These are phyloP conservation scores for Plagodis pulveraria DNA, from an alignment of 2,888 invertebrate genomes.

Conservation along the genomic window DNA sequence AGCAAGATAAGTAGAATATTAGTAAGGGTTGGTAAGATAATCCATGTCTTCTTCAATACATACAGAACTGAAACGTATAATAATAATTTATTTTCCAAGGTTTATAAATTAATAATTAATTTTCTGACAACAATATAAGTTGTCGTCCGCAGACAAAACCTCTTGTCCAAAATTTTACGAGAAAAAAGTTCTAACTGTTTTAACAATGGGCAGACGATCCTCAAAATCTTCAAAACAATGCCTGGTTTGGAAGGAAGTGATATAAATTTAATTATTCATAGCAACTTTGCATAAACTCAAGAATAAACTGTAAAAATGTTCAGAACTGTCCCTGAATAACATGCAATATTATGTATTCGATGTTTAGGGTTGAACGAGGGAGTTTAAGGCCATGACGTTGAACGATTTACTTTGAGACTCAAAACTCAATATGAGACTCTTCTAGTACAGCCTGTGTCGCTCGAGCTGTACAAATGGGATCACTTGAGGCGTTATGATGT, in stretches of 20 bases:
- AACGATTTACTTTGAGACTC: too few relatives aligned
- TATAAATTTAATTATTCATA: slow-evolving; percentile 37
- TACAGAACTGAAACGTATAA: too few relatives aligned
- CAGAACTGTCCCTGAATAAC: slow-evolving; percentile 8
- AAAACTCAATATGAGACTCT: too few relatives aligned
- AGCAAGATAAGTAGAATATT: too few relatives aligned
- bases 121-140: slow-evolving; percentile 7
- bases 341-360: slow-evolving; percentile 6
- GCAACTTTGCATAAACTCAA: slow-evolving; percentile 29
- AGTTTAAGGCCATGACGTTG: neutral
- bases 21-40: too few relatives aligned
- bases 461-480: too few relatives aligned
- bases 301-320: slow-evolving; percentile 24
- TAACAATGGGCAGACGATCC: slow-evolving; percentile 16
- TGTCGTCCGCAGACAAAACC: slow-evolving; percentile 15
- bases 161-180: slow-evolving; percentile 17
- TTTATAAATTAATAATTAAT: slow-evolving; percentile 4
- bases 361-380: slow-evolving; percentile 2
- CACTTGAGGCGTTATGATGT: too few relatives aligned
- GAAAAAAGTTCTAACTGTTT: slow-evolving; percentile 30
- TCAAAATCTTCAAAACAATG: slow-evolving; percentile 29
- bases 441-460: too few relatives aligned
- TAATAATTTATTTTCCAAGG: too few relatives aligned
- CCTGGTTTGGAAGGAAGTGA: slow-evolving; percentile 32
- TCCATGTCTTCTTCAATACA: too few relatives aligned